phyloP scores from a whole-genome alignment of 2,113 vertebrate genomes.

The Scopus umbretta region DNA sequence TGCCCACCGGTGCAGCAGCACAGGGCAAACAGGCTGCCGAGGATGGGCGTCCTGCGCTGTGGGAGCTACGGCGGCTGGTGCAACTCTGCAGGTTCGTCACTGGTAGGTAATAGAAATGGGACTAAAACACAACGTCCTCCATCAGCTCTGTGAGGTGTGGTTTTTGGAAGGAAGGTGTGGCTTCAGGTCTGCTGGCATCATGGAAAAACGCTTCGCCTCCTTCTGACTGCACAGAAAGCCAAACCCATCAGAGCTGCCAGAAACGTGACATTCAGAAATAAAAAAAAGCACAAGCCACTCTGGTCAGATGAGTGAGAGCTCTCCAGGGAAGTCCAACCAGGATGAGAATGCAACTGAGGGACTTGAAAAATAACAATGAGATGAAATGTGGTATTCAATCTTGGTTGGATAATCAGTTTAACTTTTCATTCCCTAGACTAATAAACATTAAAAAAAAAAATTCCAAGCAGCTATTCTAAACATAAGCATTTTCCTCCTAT shows the following conservation, averaged over 20 bases:
- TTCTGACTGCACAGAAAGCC: background rate
- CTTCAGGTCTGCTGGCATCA: background rate
- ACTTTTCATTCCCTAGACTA: background rate
- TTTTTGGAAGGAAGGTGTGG: background rate
- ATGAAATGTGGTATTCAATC: background rate
- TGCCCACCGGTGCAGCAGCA: background rate
- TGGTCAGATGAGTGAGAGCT: background rate
- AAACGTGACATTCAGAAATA: background rate
- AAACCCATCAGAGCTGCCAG: background rate
- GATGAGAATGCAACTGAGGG: background rate
- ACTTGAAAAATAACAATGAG: background rate
- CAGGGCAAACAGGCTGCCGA: background rate
- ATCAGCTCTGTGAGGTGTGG: background rate
- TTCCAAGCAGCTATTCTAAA: background rate
- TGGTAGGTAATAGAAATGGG: background rate
- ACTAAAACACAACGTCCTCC: background rate
- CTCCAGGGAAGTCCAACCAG: background rate
- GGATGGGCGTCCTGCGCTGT: background rate
- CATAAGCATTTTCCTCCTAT: background rate
- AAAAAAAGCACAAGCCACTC: background rate
- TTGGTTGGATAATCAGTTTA: background rate
- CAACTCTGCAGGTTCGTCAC: background rate
- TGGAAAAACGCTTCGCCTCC: background rate
- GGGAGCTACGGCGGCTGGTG: background rate
- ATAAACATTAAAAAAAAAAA: background rate